Evolutionary conservation across 1,140 invertebrate genomes (phyloP), one percentile per base, ranked within the genome.

Genomic region (Ctenoplectra terminalis): DNA sequence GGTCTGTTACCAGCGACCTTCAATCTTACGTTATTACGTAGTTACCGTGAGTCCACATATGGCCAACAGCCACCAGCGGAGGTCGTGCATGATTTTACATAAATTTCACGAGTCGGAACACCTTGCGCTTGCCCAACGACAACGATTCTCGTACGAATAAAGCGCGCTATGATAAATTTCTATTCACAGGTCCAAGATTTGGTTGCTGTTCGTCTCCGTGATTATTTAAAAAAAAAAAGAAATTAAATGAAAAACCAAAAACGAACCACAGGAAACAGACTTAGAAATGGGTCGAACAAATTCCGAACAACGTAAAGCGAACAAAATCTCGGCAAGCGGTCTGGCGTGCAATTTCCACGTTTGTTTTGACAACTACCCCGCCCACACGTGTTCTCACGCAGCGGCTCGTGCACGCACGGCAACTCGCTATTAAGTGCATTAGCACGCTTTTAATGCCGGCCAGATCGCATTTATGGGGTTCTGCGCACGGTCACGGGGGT

Each of bases 381-480:
- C 91, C 90, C 88, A 89, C 91, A 87, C 90, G 85, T 84, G 84
- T 89, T 90, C 91, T 87, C 90, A 90, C 90, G 89, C 90, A 89
- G 84, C 74, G 70, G 46, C 69, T 58, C 70, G 77, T 83, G 84
- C 87, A 86, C 80, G 85, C 89, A 93, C 90, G 88, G 88, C 88
- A 91, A 91, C 89, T 90, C 87, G 88, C 90, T 90, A 92, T 93
- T 93, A 93, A 92, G 90, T 90, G 90, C 89, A 92, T 93, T 92
- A 93, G 90, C 89, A 87, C 90, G 79, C 86, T 88, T 92, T 93
- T 92, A 92, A 91, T 89, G 84, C 82, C 64, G 43, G 54, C 48
- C 50, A 52, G 74, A 63, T 79, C 77, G 81, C 81, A 71, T 87
- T 86, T 78, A 77, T 81, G 75, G 82, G 73, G 77, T 63, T 70